Evolutionary conservation across 2,888 invertebrate species (phyloP), one percentile per base, ranked within the genome.

Genomic region (Cryptus armator): DNA sequence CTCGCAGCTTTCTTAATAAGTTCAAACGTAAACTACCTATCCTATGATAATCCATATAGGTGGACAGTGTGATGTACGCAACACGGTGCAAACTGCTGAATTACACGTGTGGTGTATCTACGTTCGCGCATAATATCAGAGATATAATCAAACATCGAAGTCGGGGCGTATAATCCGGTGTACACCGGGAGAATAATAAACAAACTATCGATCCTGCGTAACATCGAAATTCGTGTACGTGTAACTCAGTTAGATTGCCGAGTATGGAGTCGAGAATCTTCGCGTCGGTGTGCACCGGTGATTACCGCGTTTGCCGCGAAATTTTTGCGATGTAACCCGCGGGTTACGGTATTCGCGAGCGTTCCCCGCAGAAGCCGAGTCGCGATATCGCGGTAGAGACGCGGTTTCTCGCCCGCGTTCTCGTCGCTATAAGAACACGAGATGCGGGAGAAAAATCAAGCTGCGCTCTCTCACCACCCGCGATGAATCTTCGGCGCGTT

Each of bases 171-270:
- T 59, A 56, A 75, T 83, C 68, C 75, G 56, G 19, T 3, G 32
- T 46, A 29, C 6, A 6, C 16, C 32, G 71, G 71, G 10, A 59
- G 51, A 72, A 76, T 84, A 84, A 81, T 76, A 81, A 81, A 80
- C 84, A 32, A 81, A 78, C 78, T 76, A 76, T 72, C 81, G 67
- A 24, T 37, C 56, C 16, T 48, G 81, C 53, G n/a, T 62, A 76
- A 81, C 81, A 84, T 84, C 68, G 84, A 84, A 84, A 84, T 81
- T 84, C 72, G 77, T 84, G 84, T 81, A 64, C 29, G 74, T 74
- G 84, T 81, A 84, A 84, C 77, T 78, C 81, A 81, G 81, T 68
- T 74, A 81, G 84, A 84, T 84, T 81, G 48, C 67, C 51, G 12
- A 72, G 46, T 24, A 46, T 46, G 59, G 32, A 48, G 46, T 14